A percentile compares a stretch with the other conserved stretches of the same genome.
phyloP scores from a whole-genome alignment of 2,888 invertebrate genomes.

The Drosophila tanythrix region DNA sequence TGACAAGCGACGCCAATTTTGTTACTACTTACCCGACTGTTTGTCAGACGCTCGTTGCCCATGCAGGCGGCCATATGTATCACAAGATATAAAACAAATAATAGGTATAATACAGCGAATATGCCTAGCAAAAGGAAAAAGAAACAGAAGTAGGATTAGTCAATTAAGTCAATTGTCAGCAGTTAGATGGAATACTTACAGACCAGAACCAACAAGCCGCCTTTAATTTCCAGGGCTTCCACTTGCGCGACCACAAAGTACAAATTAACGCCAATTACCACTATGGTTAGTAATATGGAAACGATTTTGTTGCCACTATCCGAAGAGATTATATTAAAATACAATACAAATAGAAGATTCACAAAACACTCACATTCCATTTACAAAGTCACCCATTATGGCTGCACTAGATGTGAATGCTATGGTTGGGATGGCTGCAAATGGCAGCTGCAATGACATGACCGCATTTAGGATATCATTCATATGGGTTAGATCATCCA shows the following conservation, averaged over 20 bases:
- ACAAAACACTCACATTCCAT: conserved; percentile 88
- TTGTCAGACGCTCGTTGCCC: conserved; percentile 86
- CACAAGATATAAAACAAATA: conserved; percentile 90
- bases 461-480: conserved; percentile 94
- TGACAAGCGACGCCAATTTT: conserved; percentile 51
- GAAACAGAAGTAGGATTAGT: conserved; percentile 7
- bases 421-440: conserved; percentile 93
- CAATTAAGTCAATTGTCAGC: neutral
- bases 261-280: conserved; percentile 92
- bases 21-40: conserved; percentile 85
- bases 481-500: conserved; percentile 91
- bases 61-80: conserved; percentile 90
- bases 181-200: conserved; percentile 70
- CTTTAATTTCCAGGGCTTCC: conserved; percentile 84
- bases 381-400: conserved; percentile 94
- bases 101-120: conserved; percentile 88
- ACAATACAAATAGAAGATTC: neutral
- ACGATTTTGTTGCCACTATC: conserved; percentile 89
- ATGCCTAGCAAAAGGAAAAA: conserved; percentile 82
- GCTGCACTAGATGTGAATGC: conserved; percentile 92
- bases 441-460: conserved; percentile 94
- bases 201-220: conserved; percentile 85
- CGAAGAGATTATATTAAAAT: conserved; percentile 53
- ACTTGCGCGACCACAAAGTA: conserved; percentile 90
- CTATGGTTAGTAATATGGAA: conserved; percentile 88